phyloP scores from a whole-genome alignment of 2,888 invertebrate species.

The Danaus chrysippus region DNA sequence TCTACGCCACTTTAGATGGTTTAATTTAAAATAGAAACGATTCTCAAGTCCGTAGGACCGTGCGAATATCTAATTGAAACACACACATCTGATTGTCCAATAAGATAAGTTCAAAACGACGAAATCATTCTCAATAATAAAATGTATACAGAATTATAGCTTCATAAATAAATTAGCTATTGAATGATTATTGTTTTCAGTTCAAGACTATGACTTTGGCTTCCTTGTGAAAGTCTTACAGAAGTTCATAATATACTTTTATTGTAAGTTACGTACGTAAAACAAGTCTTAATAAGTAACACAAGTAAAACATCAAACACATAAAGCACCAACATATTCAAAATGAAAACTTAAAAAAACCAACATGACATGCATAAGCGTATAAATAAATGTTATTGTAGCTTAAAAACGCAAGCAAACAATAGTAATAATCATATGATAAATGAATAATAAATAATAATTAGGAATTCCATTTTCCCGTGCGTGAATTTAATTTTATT shows the following conservation, averaged over 20 bases:
- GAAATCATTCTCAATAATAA: constrained; percentile 12
- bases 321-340: neutral
- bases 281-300: neutral
- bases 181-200: too few relatives aligned
- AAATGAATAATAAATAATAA: neutral
- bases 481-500: neutral
- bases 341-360: neutral
- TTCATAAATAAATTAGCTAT: too few relatives aligned
- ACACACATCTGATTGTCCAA: neutral
- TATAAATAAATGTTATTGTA: constrained; percentile 2
- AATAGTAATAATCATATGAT: neutral
- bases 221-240: too few relatives aligned
- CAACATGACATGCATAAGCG: constrained; percentile 14
- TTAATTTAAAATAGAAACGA: neutral
- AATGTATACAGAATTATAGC: constrained; percentile 2
- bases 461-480: neutral
- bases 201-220: too few relatives aligned
- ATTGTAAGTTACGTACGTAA: neutral
- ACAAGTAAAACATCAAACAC: neutral
- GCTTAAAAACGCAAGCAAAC: constrained; percentile 1
- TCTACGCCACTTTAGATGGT: neutral
- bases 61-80: constrained; percentile 10
- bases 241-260: too few relatives aligned
- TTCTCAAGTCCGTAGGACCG: constrained; percentile 6
- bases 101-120: constrained; percentile 11